These are phyloP conservation scores for Azemiops feae DNA, from an alignment of 2,113 vertebrate genomes.

Conservation along the genomic window DNA sequence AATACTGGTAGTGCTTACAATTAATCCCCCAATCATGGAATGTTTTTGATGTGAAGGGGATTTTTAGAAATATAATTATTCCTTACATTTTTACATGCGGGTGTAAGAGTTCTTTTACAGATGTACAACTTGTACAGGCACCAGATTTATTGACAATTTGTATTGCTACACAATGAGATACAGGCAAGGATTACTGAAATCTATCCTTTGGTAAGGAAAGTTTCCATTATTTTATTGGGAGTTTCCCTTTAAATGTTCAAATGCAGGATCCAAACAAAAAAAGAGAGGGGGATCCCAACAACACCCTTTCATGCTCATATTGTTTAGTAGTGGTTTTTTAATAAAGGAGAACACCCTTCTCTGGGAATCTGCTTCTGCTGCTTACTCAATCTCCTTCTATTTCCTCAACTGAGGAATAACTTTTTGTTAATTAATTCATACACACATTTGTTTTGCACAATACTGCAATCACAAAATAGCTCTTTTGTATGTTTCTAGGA, in stretches of 20 bases:
- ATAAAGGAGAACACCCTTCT: background rate
- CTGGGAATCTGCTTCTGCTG: background rate
- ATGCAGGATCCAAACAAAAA: conserved; percentile 27
- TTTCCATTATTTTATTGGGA: conserved; percentile 46
- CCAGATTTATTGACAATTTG: conserved; percentile 47
- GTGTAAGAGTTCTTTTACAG: conserved; percentile 64
- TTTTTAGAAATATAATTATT: conserved; percentile 46
- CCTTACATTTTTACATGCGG: conserved; percentile 50
- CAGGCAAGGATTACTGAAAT: conserved; percentile 33
- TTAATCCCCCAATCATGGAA: conserved; percentile 73
- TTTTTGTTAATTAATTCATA: background rate
- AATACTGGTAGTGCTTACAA: conserved; percentile 72
- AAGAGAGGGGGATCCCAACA: background rate
- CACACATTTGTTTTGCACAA: background rate
- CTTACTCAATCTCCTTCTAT: background rate
- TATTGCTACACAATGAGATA: conserved; percentile 38
- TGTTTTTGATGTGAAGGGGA: conserved; percentile 75
- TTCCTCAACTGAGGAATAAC: background rate
- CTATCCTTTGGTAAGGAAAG: conserved; percentile 49
- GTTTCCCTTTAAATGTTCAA: conserved; percentile 17
- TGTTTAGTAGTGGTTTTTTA: background rate
- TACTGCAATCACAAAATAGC: background rate
- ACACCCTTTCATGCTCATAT: background rate
- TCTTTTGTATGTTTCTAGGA: background rate
- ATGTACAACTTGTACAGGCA: conserved; percentile 65